Evolutionary conservation across 1,140 invertebrate species (phyloP), one percentile per base, ranked within the genome.

Genomic region (Spodoptera frugiperda): DNA sequence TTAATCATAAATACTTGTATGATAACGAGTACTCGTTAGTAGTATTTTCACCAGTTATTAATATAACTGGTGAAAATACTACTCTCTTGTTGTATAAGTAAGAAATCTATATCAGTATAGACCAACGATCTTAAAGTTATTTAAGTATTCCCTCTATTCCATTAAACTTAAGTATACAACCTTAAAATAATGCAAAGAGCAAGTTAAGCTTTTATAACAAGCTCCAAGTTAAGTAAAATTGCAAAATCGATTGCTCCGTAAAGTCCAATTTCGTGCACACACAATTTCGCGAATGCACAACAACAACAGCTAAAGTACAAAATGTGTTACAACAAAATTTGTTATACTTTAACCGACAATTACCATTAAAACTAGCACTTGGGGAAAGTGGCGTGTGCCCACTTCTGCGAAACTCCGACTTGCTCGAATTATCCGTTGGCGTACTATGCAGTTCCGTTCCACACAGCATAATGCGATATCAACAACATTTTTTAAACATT

Each of bases 261-360:
- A n/a, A 30, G 21, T 57, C 54, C 54, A 30, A 57, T n/a, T 57
- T 55, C 15, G 15, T 14, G 49, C 49, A 51, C 1, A 54, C 12
- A 55, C 19, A 55, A 55, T 61, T 61, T 63, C 67, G 10, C 25
- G 25, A 70, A 15, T 53, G 49, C 48, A 54, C 65, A 65, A 44
- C 63, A 1, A 33, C 2, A 55, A 53, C n/a, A n/a, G n/a, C 61
- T 65, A 48, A 71, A 68, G 33, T 65, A 48, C 33, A 65, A 46
- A 48, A 49, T 53, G 51, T 72, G 33, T 72, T 46, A 57, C 68
- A 46, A 21, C 68, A 44, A 72, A 72, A 44, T 72, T 72, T 72
- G 68, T 72, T 39, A 55, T 73, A 61, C 57, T 73, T 72, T 74
- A 33, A 30, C 44, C 21, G 39, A 46, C 71, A 74, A 74, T 74